These are phyloP conservation scores for Muscina levida DNA, from an alignment of 2,888 invertebrate species.

Conservation along the genomic window DNA sequence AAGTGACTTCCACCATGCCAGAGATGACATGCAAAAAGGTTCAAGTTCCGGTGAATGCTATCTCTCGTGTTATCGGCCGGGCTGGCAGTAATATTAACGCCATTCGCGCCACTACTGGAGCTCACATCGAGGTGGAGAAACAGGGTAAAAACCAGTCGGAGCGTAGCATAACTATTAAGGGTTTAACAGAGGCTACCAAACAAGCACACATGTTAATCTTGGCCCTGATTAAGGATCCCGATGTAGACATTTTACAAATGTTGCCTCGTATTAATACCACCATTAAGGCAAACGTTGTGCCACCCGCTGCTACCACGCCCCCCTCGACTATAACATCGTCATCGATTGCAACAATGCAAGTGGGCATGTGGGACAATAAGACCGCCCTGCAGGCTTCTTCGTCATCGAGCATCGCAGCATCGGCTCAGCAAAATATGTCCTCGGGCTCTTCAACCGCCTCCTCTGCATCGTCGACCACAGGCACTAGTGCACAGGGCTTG, in stretches of 20 bases:
- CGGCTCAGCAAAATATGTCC: slow-evolving; percentile 63
- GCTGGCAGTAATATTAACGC: slow-evolving; percentile 99
- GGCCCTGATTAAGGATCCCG: slow-evolving; percentile 96
- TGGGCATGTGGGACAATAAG: slow-evolving; percentile 79
- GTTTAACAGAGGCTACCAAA: slow-evolving; percentile 93
- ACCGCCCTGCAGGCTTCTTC: slow-evolving; percentile 71
- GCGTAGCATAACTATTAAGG: slow-evolving; percentile 96
- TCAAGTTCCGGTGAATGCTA: slow-evolving; percentile 95
- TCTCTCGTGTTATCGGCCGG: slow-evolving; percentile 97
- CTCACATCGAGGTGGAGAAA: slow-evolving; percentile 99
- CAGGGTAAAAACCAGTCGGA: slow-evolving; percentile 96
- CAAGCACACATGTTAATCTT: slow-evolving; percentile 95
- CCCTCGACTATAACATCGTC: slow-evolving; percentile 47
- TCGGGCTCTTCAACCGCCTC: slow-evolving; percentile 72
- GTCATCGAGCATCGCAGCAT: slow-evolving; percentile 65
- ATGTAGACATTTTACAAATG: slow-evolving; percentile 92
- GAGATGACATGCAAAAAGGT: slow-evolving; percentile 90
- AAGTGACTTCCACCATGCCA: slow-evolving; percentile 72
- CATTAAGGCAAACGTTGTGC: slow-evolving; percentile 72
- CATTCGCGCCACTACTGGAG: slow-evolving; percentile 96
- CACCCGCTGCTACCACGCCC: slow-evolving; percentile 51
- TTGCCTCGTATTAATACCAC: slow-evolving; percentile 83
- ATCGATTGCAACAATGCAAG: slow-evolving; percentile 68
- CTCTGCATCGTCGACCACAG: slow-evolving; percentile 71
- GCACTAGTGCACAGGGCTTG: slow-evolving; percentile 19